A percentile compares a stretch with the other conserved stretches of the same genome.
Evolutionary conservation across 2,888 invertebrate species (phyloP).

Genomic region (Agriopis marginaria): DNA sequence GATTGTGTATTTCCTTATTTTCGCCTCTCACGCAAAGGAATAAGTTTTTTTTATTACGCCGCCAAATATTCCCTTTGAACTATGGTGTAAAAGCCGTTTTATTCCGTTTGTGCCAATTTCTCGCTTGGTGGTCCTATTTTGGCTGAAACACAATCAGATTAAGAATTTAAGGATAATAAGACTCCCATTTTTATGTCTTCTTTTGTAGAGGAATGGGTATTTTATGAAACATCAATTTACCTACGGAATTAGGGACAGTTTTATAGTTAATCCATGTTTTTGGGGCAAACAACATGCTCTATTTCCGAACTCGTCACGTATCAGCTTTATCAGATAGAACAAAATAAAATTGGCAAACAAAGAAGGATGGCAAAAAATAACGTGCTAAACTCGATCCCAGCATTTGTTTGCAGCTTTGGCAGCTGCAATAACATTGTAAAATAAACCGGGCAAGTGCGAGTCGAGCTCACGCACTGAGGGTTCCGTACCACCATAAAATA

Average conservation of each 20-base stretch:
- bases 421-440: too few species aligned
- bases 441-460: too few species aligned
- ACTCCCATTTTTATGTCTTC: slow-evolving; percentile 32
- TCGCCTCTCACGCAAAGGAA: slow-evolving; percentile 46
- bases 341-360: background rate
- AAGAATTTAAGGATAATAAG: slow-evolving; percentile 38
- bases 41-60: slow-evolving; percentile 46
- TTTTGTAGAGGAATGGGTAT: slow-evolving; percentile 28
- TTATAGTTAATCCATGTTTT: slow-evolving; percentile 17
- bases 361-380: background rate
- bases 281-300: slow-evolving; percentile 15
- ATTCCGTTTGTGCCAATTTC: slow-evolving; percentile 46
- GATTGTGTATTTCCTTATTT: slow-evolving; percentile 45
- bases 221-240: slow-evolving; percentile 37
- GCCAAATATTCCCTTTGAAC: slow-evolving; percentile 47
- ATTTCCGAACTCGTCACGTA: slow-evolving; percentile 1
- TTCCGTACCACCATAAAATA: too few species aligned
- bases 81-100: slow-evolving; percentile 45
- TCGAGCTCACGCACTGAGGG: too few species aligned
- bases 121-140: slow-evolving; percentile 42
- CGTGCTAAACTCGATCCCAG: too few species aligned
- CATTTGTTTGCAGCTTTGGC: too few species aligned
- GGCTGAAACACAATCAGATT: slow-evolving; percentile 46
- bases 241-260: slow-evolving; percentile 20
- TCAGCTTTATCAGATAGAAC: background rate